Conservation (phyloP, 2,888 invertebrate genomes). For the Oscheius myriophilus region DNA sequence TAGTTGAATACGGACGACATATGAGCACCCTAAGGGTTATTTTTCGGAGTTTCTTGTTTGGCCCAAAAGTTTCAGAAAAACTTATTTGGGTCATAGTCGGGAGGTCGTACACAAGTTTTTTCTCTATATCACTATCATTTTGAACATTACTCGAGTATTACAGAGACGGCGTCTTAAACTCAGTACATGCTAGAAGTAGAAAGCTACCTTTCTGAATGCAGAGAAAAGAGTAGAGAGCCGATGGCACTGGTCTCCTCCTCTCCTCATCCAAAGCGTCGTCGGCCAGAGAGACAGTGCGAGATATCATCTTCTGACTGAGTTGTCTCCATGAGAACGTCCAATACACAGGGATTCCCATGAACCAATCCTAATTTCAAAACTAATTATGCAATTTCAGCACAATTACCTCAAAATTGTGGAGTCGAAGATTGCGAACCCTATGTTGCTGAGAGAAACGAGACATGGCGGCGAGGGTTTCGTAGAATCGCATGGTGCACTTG, state of each 20-base stretch:
- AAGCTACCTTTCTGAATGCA: conserved; percentile 49
- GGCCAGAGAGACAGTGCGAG: conserved; percentile 40
- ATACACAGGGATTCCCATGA: conserved; percentile 37
- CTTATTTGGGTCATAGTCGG: no score
- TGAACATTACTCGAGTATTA: no score
- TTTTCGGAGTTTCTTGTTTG: no score
- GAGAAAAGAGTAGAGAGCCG: conserved; percentile 47
- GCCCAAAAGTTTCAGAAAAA: no score
- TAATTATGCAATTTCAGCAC: no score
- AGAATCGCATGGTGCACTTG: conserved; percentile 43
- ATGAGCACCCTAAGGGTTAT: no score
- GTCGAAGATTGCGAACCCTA: conserved; percentile 20
- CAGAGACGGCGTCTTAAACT: no score
- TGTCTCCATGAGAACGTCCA: conserved; percentile 53
- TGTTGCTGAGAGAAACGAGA: conserved; percentile 22
- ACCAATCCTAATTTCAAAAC: conserved; percentile 34
- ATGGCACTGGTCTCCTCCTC: conserved; percentile 40
- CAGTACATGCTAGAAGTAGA: no score
- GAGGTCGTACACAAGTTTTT: no score
- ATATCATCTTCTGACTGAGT: conserved; percentile 39
- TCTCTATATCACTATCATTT: no score
- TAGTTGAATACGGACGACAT: no score
- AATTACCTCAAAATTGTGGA: conserved; percentile 35
- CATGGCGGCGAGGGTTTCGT: conserved; percentile 28
- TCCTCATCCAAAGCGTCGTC: conserved; percentile 40